phyloP scores from a whole-genome alignment of 2,888 invertebrate species.

The Dynastes grantii region DNA sequence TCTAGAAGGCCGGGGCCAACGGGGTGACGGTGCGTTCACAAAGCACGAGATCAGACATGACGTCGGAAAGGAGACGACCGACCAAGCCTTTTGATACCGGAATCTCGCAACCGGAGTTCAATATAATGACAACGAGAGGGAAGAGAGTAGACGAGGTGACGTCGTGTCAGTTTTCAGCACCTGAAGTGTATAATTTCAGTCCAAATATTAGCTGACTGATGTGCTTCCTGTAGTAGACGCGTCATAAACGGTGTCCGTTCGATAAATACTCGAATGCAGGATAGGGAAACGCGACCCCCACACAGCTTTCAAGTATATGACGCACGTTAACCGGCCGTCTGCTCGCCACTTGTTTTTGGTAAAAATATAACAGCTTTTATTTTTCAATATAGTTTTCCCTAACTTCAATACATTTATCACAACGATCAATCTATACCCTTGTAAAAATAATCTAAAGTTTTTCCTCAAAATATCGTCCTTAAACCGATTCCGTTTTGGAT shows the following conservation, averaged over 20 bases:
- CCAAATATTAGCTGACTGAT: conserved; percentile 52
- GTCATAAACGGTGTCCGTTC: conserved; percentile 42
- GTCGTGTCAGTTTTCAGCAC: conserved; percentile 51
- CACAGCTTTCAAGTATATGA: not conserved
- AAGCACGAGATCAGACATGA: conserved; percentile 14
- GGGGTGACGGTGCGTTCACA: conserved; percentile 7
- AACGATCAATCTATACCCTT: too few relatives aligned
- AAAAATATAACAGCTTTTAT: too few relatives aligned
- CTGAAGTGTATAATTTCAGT: conserved; percentile 55
- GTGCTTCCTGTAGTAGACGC: conserved; percentile 27
- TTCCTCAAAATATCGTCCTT: too few relatives aligned
- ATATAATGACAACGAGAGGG: conserved; percentile 21
- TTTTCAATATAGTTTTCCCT: too few relatives aligned
- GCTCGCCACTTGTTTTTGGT: not conserved
- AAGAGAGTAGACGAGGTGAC: not conserved
- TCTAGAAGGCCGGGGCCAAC: conserved; percentile 19
- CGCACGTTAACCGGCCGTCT: not conserved
- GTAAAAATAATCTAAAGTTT: too few relatives aligned
- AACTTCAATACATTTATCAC: too few relatives aligned
- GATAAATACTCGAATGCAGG: conserved; percentile 23
- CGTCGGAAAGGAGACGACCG: not conserved
- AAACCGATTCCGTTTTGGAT: too few relatives aligned
- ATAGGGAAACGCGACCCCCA: not conserved
- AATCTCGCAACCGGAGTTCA: conserved; percentile 35
- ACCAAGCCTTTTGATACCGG: conserved; percentile 44